Evolutionary conservation across 2,888 invertebrate species (phyloP), one percentile per base, ranked within the genome.

Genomic region (Steinernema carpocapsae): DNA sequence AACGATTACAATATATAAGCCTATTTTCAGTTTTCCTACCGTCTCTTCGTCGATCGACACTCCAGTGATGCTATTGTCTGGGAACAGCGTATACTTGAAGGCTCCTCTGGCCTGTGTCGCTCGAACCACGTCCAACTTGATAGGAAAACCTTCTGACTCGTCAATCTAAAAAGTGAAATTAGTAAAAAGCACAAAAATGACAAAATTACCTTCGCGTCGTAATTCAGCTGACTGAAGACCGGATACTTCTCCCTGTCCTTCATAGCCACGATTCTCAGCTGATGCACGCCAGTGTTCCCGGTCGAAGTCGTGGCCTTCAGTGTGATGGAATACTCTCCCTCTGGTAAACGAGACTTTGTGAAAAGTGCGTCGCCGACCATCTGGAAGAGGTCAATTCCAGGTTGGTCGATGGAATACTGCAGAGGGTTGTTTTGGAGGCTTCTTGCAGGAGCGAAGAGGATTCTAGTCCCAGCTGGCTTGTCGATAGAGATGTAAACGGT

Each of bases 231-330:
- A 3, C 83, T 81, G 75, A 86, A 86, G 22, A 86, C 86, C 12
- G 86, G 86, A 73, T 85, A 86, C 46, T 85, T 85, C 72, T 85
- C 84, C 7, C 85, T 72, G 70, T 85, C 84, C 0, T 78, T 77
- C 85, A 87, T 86, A 12, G 83, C 83, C 0, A 86, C 78, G n/a
- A 86, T 75, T 22, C 77, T 76, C 7, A 86, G 74, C 42, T 76
- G 72, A 72, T 86, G 84, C 14, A 75, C 19, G 12, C 74, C 43
- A 14, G 51, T 52, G 24, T 48, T 72, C 26, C 46, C 48, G 10
- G 71, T 24, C 22, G 51, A 74, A 19, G 75, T 45, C 10, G 37
- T 71, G 17, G 81, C 81, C 29, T 72, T 72, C 32, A 81, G 76
- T 7, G 74, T 74, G 37, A 82, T 70, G 37, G 77, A 71, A 42